Evolutionary conservation across 2,113 vertebrate species (phyloP), one percentile per base, ranked within the genome.

Genomic region (Oceanodroma tethys): DNA sequence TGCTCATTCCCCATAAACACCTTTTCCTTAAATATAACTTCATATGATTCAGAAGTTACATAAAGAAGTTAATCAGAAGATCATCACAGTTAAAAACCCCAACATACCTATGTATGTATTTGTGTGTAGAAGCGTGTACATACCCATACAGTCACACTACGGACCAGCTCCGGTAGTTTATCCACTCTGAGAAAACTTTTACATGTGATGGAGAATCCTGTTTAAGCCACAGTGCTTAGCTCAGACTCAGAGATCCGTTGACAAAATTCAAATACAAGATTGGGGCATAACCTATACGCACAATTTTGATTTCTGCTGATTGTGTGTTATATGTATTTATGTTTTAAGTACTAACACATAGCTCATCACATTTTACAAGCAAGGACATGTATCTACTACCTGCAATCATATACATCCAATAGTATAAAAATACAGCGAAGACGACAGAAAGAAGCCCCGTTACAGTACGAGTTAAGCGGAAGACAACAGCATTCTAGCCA

Each of bases 321-420:
- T 30, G 17, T 30, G 45, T 30, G 27, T 23, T 40, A 32, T 9
- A 15, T 14, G 6, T 13, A 32, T 72, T 66, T 55, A 27, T 9
- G 23, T 18, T 67, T 68, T 55, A 56, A 36, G 63, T 32, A 36
- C 11, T 14, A 71, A 56, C 18, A 56, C 2, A 32, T 34, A 88
- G 29, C 30, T 38, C 42, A 29, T 12, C 3, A 2, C 30, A 53
- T 32, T 68, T 75, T 26, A 55, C 13, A 47, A 4, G 15, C 29
- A 79, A 43, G 16, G 5, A 11, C 7, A 23, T 10, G 17, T 43
- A 45, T 38, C 20, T 6, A 66, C 30, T 34, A 52, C 26, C 59
- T 25, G 45, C 34, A 38, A 17, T 2, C 42, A 5, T 2, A 29
- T 1, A 56, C 6, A n/a, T 7, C 19, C 1, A 0, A 40, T 2